Evolutionary conservation across 2,797 vertebrate species (phyloP), one percentile per base, ranked within the genome.

Genomic region (Tolypeutes matacus): DNA sequence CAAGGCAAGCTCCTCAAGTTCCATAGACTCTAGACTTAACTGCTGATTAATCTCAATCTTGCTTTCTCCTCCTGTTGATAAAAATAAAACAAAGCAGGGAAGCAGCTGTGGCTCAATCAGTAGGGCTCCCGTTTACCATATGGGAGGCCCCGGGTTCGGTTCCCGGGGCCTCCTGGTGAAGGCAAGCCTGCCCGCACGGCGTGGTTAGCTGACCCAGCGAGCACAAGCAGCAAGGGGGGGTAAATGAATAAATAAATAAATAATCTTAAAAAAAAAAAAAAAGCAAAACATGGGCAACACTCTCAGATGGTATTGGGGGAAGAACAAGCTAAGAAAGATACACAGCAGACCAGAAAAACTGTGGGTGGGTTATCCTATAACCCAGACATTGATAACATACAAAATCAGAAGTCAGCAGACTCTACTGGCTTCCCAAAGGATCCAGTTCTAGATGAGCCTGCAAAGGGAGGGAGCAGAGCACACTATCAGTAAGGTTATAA

Each of bases 261-360:
- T n/a, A n/a, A n/a, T n/a, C n/a, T n/a, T n/a, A n/a, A 96, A 92
- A 97, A 96, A 81, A 13, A 95, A 86, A 96, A 51, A 49, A 96
- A 81, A 86, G 75, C 62, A 91, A 89, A 93, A 77, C 69, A 93
- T 62, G 95, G 72, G 70, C 42, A 93, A 72, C 34, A 91, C 15
- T 39, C 67, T 92, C 34, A 67, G 60, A 53, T 42, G 49, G 70
- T 53, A 42, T 27, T 51, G n/a, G 10, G 65, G 65, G 70, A 69
- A 91, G 46, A 84, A 89, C 7, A 85, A 77, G 83, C 75, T 92
- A 72, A 84, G 29, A 70, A 67, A 73, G 56, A 91, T 94, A 94
- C 60, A 58, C 75, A 84, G 49, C 49, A 34, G 3, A 80, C 15
- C 42, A 77, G 78, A 73, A 83, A 91, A 9, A 56, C 11, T 56